Evolutionary conservation across 2,797 vertebrate species (phyloP).

Genomic region (Gymnothorax reevesii): DNA sequence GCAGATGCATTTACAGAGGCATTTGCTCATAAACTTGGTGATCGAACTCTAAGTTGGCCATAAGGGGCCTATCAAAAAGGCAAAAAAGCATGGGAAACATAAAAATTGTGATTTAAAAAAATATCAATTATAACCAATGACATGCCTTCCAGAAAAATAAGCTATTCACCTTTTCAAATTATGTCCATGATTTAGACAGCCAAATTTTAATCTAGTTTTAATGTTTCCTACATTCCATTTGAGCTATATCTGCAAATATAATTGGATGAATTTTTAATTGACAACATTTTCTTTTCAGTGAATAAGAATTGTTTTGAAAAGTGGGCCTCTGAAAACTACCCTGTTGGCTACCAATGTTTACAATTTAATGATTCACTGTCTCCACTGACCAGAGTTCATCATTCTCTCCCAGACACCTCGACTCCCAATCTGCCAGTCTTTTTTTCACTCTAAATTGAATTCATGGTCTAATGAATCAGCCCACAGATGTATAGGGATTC

Average conservation of each 20-base stretch:
- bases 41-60: no score
- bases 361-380: background rate
- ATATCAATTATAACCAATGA: no score
- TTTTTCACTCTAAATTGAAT: slow-evolving; percentile 37
- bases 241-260: background rate
- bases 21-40: no score
- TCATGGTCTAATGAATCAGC: background rate
- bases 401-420: background rate
- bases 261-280: background rate
- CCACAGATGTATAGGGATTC: slow-evolving; percentile 22
- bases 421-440: background rate
- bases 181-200: no score
- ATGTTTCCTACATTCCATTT: no score
- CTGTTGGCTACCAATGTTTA: background rate
- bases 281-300: background rate
- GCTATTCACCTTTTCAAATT: no score
- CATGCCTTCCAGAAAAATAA: no score
- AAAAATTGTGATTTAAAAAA: no score
- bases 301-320: background rate
- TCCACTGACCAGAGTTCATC: background rate
- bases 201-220: background rate
- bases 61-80: no score
- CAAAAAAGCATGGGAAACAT: no score
- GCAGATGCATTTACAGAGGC: background rate
- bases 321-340: background rate